Percentiles rank a stretch among this genome's conserved stretches.
Conservation (phyloP, 2,113 vertebrate genomes). For the Petroica traversi region DNA sequence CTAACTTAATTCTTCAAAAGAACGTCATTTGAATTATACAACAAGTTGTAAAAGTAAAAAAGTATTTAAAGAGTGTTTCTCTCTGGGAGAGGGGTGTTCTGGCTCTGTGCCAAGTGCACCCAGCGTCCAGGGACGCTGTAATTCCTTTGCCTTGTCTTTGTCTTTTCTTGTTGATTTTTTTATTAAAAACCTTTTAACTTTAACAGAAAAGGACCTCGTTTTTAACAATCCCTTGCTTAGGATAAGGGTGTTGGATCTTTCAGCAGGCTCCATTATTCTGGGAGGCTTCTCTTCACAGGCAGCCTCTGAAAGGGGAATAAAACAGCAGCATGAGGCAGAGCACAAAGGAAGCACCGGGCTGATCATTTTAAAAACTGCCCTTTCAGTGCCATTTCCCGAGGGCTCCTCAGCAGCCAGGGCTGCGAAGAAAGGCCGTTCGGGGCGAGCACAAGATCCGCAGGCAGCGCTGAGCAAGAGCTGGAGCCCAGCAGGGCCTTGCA, state of each 20-base stretch:
- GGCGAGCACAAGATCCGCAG: accelerated
- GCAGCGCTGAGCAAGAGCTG: accelerated
- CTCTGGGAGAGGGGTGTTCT: too few relatives aligned
- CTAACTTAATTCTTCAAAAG: too few relatives aligned
- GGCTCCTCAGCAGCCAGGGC: accelerated
- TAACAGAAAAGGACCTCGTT: too few relatives aligned
- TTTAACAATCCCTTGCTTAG: background rate
- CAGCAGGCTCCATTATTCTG: background rate
- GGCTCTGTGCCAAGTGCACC: too few relatives aligned
- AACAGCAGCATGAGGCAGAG: background rate
- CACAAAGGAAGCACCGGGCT: accelerated
- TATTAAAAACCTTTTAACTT: too few relatives aligned
- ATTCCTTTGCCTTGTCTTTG: too few relatives aligned
- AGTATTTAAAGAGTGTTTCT: too few relatives aligned
- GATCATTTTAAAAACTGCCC: accelerated
- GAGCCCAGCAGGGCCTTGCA: too few relatives aligned
- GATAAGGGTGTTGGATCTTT: background rate
- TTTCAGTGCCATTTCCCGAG: background rate
- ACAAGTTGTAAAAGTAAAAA: too few relatives aligned
- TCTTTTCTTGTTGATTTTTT: too few relatives aligned
- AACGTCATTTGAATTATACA: too few relatives aligned
- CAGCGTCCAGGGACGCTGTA: too few relatives aligned
- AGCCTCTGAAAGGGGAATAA: conserved; percentile 47
- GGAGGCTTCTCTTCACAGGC: conserved; percentile 6
- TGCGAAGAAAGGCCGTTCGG: accelerated